These are phyloP conservation scores for Caenorhabditis sp. DNA, from an alignment of 2,888 invertebrate genomes.

Conservation along the genomic window DNA sequence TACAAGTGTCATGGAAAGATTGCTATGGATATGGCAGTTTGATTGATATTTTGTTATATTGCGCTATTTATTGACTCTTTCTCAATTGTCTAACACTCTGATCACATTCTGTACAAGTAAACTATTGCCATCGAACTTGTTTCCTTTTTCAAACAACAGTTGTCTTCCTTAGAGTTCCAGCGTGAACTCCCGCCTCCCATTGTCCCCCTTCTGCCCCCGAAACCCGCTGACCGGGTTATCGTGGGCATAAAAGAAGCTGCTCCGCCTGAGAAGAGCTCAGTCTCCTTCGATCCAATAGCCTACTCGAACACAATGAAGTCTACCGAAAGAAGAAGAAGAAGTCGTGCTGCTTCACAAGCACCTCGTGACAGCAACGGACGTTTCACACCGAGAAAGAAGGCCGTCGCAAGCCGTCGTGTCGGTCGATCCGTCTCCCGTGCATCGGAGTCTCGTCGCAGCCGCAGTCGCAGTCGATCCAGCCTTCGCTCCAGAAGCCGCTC, in stretches of 20 bases:
- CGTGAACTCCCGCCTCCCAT: too few species aligned
- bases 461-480: slow-evolving; percentile 5
- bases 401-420: neutral
- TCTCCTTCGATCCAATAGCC: neutral
- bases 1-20: slow-evolving; percentile 94
- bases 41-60: slow-evolving; percentile 82
- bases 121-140: too few species aligned
- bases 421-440: slow-evolving; percentile 14
- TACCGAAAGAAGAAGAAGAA: slow-evolving; percentile 39
- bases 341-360: slow-evolving; percentile 39
- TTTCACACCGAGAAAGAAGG: slow-evolving; percentile 35
- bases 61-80: too few species aligned
- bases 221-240: neutral
- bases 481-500: too few species aligned
- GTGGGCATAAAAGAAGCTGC: slow-evolving; percentile 6
- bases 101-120: too few species aligned
- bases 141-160: too few species aligned
- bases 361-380: slow-evolving; percentile 38
- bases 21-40: slow-evolving; percentile 93
- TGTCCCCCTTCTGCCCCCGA: too few species aligned
- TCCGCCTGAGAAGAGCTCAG: neutral
- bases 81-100: too few species aligned
- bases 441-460: slow-evolving; percentile 6
- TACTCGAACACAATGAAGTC: slow-evolving; percentile 29
- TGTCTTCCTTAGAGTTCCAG: too few species aligned